Conservation (phyloP, 2,888 invertebrate genomes). For the Pecten maximus region DNA sequence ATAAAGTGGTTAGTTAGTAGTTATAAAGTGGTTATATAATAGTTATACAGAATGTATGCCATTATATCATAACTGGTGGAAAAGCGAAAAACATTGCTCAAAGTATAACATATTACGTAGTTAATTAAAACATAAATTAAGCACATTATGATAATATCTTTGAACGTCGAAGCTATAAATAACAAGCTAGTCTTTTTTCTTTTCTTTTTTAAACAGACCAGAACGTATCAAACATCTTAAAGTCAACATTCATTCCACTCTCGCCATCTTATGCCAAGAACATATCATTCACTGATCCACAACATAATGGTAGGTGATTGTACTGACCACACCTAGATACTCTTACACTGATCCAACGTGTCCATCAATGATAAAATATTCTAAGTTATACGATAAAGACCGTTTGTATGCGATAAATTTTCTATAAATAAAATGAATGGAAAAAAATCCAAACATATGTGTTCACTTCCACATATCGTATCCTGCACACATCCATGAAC, state of each 20-base stretch:
- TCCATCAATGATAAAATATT: background rate
- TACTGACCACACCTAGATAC: background rate
- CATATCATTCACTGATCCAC: background rate
- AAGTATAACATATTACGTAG: too few species aligned
- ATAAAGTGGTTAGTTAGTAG: too few species aligned
- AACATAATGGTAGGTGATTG: background rate
- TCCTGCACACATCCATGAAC: background rate
- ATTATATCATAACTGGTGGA: too few species aligned
- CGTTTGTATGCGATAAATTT: background rate
- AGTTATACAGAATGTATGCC: too few species aligned
- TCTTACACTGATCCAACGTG: background rate
- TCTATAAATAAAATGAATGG: background rate
- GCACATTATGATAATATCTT: too few species aligned
- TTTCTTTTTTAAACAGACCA: too few species aligned
- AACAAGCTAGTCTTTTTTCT: too few species aligned
- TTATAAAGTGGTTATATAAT: too few species aligned
- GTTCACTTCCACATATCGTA: background rate
- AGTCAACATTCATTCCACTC: background rate
- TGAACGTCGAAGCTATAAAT: too few species aligned
- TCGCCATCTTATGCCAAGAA: background rate
- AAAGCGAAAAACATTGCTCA: too few species aligned
- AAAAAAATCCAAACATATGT: background rate
- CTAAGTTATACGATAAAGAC: background rate
- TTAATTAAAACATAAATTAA: too few species aligned
- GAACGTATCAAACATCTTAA: too few species aligned